Evolutionary conservation across 2,888 invertebrate genomes (phyloP), one percentile per base, ranked within the genome.

Genomic region (Ophioninae sp.): DNA sequence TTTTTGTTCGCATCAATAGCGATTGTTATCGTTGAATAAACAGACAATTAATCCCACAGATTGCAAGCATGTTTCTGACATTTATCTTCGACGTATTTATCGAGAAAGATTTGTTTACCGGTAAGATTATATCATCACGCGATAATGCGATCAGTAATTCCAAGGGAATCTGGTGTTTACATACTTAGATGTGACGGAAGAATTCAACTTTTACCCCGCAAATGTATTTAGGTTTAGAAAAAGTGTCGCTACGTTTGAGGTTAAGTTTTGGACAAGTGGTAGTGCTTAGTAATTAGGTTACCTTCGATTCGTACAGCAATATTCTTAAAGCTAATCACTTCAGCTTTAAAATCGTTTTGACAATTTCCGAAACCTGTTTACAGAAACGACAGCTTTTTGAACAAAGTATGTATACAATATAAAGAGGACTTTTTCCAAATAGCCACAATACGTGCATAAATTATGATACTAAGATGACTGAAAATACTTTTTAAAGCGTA

Each of bases 11-110:
- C 87, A 87, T 82, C 75, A 86, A 88, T 87, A 89, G 85, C 83
- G 81, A 87, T 88, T 89, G 88, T 90, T 91, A 88, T 89, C 89
- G 88, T 89, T 90, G 85, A 90, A 90, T 91, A 89, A 90, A 90
- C 85, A 76, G 85, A 89, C 88, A 84, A 87, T 86, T 88, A 88
- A 88, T 81, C 86, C 79, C 83, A 86, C 37, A 39, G 68, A 64
- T 83, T 70, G 61, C 76, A 20, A 75, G 17, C 50, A n/a, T 7
- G 41, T 30, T 21, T 76, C 77, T 65, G 69, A 50, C 44, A 67
- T 75, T 77, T 77, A 64, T 76, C 75, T 62, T 64, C 13, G 37
- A 62, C 20, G 23, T n/a, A 13, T 50, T 13, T 59, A 37, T 7
- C 20, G 20, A 50, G 39, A 6, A 23, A 64, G 67, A 7, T 64